Conservation (phyloP, 2,113 vertebrate species). For the Neodontobutis hainanensis region DNA sequence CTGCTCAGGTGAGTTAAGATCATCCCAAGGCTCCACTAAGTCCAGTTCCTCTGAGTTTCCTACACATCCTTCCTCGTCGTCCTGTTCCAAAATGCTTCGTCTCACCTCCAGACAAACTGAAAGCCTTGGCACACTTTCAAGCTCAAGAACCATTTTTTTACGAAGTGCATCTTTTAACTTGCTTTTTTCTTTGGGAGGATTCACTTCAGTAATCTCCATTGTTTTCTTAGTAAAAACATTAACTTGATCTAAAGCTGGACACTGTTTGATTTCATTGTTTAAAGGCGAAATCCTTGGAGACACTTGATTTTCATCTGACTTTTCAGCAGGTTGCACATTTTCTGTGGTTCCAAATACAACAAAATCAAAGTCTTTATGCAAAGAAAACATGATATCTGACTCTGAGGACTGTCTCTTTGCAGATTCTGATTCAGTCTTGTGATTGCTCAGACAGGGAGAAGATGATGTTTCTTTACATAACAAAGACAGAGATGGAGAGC, state of each 20-base stretch:
- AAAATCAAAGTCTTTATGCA: conserved; percentile 48
- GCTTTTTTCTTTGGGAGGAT: conserved; percentile 25
- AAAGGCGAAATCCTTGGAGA: conserved; percentile 30
- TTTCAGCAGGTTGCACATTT: conserved; percentile 3
- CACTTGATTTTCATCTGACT: conserved; percentile 16
- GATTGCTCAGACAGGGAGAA: conserved; percentile 42
- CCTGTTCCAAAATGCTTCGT: conserved; percentile 71
- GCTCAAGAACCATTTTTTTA: conserved; percentile 32
- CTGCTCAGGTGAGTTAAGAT: conserved; percentile 80
- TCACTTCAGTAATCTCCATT: conserved; percentile 22
- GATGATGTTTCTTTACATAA: conserved; percentile 62
- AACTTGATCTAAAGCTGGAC: conserved; percentile 3
- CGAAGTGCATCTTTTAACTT: conserved; percentile 21
- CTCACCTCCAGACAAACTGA: conserved; percentile 71
- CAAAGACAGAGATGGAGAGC: conserved; percentile 72
- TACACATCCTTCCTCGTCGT: conserved; percentile 82
- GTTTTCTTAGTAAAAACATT: conserved; percentile 22
- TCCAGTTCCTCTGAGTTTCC: conserved; percentile 85
- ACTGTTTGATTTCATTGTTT: conserved; percentile 33
- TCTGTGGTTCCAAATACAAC: conserved; percentile 17
- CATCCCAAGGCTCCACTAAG: conserved; percentile 93
- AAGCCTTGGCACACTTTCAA: conserved; percentile 51
- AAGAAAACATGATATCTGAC: conserved; percentile 57
- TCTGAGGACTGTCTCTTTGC: conserved; percentile 64
- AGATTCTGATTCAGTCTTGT: conserved; percentile 21